A percentile compares a stretch with the other conserved stretches of the same genome.
phyloP scores from a whole-genome alignment of 2,888 invertebrate genomes.

The Drosophila mercatorum region DNA sequence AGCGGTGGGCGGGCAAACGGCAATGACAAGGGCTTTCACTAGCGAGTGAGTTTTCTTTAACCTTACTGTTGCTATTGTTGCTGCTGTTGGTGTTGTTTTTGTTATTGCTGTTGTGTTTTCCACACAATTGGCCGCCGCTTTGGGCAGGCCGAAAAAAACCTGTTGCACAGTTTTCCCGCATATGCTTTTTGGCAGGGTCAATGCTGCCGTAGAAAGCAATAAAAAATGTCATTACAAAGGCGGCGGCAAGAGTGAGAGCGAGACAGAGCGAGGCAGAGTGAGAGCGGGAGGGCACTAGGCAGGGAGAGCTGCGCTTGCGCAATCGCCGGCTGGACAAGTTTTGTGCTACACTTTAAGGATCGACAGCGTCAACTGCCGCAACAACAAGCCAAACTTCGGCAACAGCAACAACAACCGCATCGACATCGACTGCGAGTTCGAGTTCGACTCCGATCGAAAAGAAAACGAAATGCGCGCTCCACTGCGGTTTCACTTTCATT shows the following conservation, averaged over 20 bases:
- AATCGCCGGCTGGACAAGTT: constrained; percentile 72
- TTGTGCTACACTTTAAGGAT: constrained; percentile 78
- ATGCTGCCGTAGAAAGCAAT: constrained; percentile 72
- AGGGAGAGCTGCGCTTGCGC: constrained; percentile 57
- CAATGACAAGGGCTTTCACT: constrained; percentile 62
- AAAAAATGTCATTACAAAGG: constrained; percentile 63
- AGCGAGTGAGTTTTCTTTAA: constrained; percentile 12
- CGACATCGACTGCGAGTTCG: constrained; percentile 13
- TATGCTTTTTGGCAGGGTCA: constrained; percentile 71
- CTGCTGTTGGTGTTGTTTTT: not conserved
- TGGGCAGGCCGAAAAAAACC: constrained; percentile 62
- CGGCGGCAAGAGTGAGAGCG: constrained; percentile 16
- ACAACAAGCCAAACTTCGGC: constrained; percentile 21
- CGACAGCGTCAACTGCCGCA: constrained; percentile 34
- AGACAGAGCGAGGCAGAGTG: not conserved
- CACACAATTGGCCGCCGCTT: constrained; percentile 43
- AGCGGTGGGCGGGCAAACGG: constrained; percentile 6
- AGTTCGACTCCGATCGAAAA: constrained; percentile 57
- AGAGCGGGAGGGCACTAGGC: constrained; percentile 3
- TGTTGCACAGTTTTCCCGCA: constrained; percentile 77
- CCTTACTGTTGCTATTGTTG: not conserved
- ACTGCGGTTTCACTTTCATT: constrained; percentile 83
- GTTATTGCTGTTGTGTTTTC: constrained; percentile 17
- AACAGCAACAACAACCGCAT: constrained; percentile 6
- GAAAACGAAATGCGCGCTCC: constrained; percentile 80